phyloP scores from a whole-genome alignment of 2,797 vertebrate species.

The Diglossa cyanea region DNA sequence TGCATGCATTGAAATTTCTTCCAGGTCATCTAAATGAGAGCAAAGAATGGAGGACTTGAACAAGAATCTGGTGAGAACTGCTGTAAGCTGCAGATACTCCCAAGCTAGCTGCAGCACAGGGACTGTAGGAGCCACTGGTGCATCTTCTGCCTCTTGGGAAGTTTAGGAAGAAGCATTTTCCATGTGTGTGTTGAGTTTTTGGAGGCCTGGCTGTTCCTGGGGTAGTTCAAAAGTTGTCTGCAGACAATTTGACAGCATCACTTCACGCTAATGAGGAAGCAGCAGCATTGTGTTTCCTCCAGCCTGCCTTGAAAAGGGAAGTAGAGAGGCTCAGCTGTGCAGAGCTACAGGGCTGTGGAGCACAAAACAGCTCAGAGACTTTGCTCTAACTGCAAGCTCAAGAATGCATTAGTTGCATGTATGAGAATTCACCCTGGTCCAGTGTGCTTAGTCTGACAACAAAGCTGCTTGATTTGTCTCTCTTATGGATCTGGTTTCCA shows the following conservation, averaged over 20 bases:
- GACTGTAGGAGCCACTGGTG: neutral
- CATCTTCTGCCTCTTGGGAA: neutral
- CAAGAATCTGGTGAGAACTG: neutral
- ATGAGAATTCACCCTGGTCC: neutral
- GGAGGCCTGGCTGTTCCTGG: neutral
- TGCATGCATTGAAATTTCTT: neutral
- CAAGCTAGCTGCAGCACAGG: neutral
- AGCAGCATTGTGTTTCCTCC: neutral
- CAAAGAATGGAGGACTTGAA: neutral
- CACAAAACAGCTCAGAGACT: neutral
- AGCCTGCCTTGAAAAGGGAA: neutral
- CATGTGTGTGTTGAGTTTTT: neutral
- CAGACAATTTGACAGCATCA: neutral
- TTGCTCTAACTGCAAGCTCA: neutral
- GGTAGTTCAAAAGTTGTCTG: neutral
- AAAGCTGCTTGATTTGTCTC: neutral
- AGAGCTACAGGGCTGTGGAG: neutral
- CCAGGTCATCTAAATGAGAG: neutral
- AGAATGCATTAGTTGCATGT: neutral
- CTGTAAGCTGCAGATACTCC: neutral
- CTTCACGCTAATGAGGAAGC: neutral
- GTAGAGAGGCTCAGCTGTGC: neutral
- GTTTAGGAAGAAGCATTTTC: neutral
- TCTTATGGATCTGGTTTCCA: neutral
- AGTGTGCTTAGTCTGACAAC: rapidly evolving